A percentile compares a stretch with the other conserved stretches of the same genome.
phyloP scores from a whole-genome alignment of 2,113 vertebrate species.

The Prinia subflava region DNA sequence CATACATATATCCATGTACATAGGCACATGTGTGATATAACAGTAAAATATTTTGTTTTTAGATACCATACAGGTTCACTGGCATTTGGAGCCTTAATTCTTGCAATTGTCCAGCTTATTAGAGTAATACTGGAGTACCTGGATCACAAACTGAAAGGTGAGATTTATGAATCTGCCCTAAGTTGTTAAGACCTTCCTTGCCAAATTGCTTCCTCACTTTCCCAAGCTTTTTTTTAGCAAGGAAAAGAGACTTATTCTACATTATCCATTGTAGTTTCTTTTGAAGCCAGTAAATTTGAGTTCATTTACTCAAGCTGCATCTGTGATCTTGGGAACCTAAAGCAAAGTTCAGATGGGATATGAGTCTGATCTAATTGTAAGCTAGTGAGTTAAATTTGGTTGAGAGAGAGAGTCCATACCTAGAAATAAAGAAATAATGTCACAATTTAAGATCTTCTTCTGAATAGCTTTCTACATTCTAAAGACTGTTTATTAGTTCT shows the following conservation, averaged over 20 bases:
- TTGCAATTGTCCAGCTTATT: constrained; percentile 85
- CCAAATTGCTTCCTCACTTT: neutral
- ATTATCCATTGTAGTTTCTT: neutral
- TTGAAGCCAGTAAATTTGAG: neutral
- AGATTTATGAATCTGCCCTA: neutral
- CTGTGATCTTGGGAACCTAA: neutral
- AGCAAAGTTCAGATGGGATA: neutral
- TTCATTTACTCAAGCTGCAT: neutral
- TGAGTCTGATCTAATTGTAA: neutral
- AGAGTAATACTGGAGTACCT: constrained; percentile 88
- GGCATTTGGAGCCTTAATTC: constrained; percentile 92
- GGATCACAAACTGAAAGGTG: constrained; percentile 88
- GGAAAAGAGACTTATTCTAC: neutral
- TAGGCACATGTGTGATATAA: neutral
- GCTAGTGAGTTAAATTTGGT: neutral
- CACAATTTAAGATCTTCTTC: neutral
- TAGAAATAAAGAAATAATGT: neutral
- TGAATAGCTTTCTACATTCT: neutral
- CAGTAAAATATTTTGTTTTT: constrained; percentile 5
- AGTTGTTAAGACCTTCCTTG: neutral
- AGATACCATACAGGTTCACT: constrained; percentile 96
- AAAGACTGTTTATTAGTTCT: neutral
- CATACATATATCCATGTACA: neutral
- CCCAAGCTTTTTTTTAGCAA: neutral
- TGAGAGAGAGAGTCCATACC: neutral